Conservation (phyloP, 2,888 invertebrate species). For the Crocallis elinguaria region DNA sequence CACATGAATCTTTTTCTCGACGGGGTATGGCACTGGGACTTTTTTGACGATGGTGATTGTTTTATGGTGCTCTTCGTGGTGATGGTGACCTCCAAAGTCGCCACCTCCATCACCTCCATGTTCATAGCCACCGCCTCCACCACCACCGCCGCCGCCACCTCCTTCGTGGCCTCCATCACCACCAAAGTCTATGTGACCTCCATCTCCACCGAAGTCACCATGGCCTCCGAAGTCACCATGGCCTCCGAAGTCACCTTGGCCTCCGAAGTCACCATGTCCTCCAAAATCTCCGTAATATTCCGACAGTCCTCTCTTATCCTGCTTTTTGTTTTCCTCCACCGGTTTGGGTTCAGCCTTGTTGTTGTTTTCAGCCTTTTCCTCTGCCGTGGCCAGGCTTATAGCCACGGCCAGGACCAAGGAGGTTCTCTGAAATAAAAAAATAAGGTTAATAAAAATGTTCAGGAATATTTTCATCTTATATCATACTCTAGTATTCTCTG, state of each 20-base stretch:
- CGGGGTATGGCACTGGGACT: slow-evolving; percentile 89
- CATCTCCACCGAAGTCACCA: slow-evolving; percentile 48
- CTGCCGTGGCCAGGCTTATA: slow-evolving; percentile 83
- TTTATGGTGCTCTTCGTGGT: slow-evolving; percentile 83
- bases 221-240: slow-evolving; percentile 62
- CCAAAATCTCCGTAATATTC: slow-evolving; percentile 77
- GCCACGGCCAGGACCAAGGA: slow-evolving; percentile 82
- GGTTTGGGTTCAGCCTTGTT: slow-evolving; percentile 75
- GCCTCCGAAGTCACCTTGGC: slow-evolving; percentile 41
- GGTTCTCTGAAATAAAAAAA: slow-evolving; percentile 67
- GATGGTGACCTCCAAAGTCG: slow-evolving; percentile 46
- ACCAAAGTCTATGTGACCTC: slow-evolving; percentile 35
- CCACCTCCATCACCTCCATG: slow-evolving; percentile 43
- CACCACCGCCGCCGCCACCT: slow-evolving; percentile 43
- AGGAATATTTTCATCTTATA: no score
- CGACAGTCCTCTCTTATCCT: slow-evolving; percentile 83
- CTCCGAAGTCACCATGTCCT: slow-evolving; percentile 50
- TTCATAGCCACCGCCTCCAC: slow-evolving; percentile 31
- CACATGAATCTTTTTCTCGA: slow-evolving; percentile 87
- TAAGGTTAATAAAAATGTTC: background rate
- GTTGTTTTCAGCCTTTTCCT: slow-evolving; percentile 76
- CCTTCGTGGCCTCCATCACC: slow-evolving; percentile 36
- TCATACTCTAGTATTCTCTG: no score
- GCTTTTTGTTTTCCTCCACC: slow-evolving; percentile 79
- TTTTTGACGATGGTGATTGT: slow-evolving; percentile 89